A percentile compares a stretch with the other conserved stretches of the same genome.
phyloP scores from a whole-genome alignment of 2,888 invertebrate species.

The Halictus ligatus region DNA sequence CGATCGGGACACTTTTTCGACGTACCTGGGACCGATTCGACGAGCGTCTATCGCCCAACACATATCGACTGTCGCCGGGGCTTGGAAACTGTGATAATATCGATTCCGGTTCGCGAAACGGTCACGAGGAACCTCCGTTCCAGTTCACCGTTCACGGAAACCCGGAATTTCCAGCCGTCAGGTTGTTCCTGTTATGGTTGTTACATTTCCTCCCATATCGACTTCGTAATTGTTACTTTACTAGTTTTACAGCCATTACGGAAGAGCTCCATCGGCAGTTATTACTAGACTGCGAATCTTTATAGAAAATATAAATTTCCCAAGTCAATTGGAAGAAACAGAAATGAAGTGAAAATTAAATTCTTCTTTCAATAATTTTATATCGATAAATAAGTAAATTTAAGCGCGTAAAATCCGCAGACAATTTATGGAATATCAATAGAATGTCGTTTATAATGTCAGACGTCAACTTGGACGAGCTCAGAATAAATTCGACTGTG shows the following conservation, averaged over 20 bases:
- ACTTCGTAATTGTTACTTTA: not conserved
- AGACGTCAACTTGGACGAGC: not conserved
- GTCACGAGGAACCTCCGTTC: not conserved
- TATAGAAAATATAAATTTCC: not conserved
- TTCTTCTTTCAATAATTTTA: not conserved
- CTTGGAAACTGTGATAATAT: conserved; percentile 1
- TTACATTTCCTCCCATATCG: not conserved
- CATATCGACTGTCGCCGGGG: conserved; percentile 8
- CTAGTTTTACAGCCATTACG: not conserved
- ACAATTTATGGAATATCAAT: not conserved
- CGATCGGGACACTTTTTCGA: not conserved
- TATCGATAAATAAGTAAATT: no score
- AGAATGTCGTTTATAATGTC: not conserved
- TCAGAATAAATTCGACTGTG: not conserved
- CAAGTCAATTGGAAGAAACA: not conserved
- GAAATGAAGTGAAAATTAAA: not conserved
- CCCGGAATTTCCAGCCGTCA: not conserved
- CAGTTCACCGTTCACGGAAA: not conserved
- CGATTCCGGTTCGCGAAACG: not conserved
- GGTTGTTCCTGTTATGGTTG: not conserved
- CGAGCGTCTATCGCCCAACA: conserved; percentile 8
- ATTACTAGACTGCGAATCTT: no score
- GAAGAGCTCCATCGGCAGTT: not conserved
- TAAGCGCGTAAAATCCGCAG: not conserved
- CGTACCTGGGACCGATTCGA: conserved; percentile 34